Evolutionary conservation across 2,888 invertebrate genomes (phyloP).

Genomic region (Axea sp.): DNA sequence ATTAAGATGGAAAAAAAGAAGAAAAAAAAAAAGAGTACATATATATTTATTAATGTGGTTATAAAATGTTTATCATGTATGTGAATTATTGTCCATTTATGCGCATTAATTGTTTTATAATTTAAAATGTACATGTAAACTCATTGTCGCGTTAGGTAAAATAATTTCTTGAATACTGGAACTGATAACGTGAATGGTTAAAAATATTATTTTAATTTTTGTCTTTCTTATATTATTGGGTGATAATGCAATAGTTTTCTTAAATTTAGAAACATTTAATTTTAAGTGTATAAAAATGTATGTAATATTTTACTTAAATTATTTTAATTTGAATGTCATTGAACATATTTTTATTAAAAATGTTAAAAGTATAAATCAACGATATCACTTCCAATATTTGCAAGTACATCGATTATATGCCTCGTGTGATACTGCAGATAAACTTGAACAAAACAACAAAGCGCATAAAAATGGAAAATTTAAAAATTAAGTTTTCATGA

Average conservation of each 20-base stretch:
- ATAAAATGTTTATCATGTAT: conserved; percentile 41
- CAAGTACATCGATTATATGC: conserved; percentile 49
- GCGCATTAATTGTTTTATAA: conserved; percentile 29
- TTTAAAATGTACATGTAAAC: conserved; percentile 21
- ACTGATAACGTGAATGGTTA: conserved; percentile 11
- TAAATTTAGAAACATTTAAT: too few relatives aligned
- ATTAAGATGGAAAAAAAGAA: conserved; percentile 1
- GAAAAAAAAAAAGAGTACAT: conserved; percentile 14
- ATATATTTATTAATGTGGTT: conserved; percentile 50
- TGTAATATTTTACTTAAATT: too few relatives aligned
- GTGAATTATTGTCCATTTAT: conserved; percentile 39
- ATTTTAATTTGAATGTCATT: too few relatives aligned
- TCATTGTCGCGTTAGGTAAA: conserved; percentile 15
- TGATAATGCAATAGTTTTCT: too few relatives aligned
- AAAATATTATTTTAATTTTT: conserved; percentile 1
- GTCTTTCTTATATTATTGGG: not conserved
- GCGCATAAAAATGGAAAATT: conserved; percentile 32
- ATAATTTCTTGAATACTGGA: conserved; percentile 34
- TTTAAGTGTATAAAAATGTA: too few relatives aligned
- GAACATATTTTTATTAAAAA: not conserved
- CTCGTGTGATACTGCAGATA: conserved; percentile 29
- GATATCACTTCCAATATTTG: conserved; percentile 38
- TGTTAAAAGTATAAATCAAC: not conserved
- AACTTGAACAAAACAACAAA: conserved; percentile 13
- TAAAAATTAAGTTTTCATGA: conserved; percentile 1